Evolutionary conservation across 2,113 vertebrate genomes (phyloP).

Genomic region (Pygoscelis antarcticus): DNA sequence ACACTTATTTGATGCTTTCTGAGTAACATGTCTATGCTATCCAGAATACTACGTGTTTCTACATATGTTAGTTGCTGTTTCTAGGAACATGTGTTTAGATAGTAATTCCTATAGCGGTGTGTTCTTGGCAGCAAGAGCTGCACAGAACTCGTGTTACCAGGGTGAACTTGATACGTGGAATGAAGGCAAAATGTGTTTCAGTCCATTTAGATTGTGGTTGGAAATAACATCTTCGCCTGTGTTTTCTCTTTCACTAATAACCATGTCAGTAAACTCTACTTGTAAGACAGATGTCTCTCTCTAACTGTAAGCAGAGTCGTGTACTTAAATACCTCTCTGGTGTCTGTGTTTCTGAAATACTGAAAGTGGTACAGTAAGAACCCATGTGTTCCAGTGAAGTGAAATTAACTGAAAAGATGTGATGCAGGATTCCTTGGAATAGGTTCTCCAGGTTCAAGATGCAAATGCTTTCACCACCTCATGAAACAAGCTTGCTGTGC

Average conservation of each 20-base stretch:
- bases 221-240: not conserved
- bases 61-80: not conserved
- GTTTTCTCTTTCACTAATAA: not conserved
- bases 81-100: rapidly evolving
- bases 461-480: not conserved
- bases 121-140: not conserved
- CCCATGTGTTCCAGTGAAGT: not conserved
- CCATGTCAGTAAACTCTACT: not conserved
- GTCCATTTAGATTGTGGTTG: not conserved
- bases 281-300: not conserved
- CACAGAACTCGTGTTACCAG: rapidly evolving
- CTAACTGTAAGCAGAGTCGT: not conserved
- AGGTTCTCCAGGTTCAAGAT: not conserved
- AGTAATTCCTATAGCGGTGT: rapidly evolving
- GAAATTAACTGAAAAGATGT: not conserved
- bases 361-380: not conserved
- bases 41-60: not conserved
- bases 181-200: not conserved
- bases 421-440: not conserved
- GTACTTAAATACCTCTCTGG: not conserved
- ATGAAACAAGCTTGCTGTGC: not conserved
- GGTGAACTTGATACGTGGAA: rapidly evolving
- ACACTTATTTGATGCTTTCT: not conserved
- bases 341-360: not conserved
- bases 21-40: not conserved